Base-by-base conservation (phyloP, 2,113 vertebrate genomes). In the Xiphophorus couchianus region DNA sequence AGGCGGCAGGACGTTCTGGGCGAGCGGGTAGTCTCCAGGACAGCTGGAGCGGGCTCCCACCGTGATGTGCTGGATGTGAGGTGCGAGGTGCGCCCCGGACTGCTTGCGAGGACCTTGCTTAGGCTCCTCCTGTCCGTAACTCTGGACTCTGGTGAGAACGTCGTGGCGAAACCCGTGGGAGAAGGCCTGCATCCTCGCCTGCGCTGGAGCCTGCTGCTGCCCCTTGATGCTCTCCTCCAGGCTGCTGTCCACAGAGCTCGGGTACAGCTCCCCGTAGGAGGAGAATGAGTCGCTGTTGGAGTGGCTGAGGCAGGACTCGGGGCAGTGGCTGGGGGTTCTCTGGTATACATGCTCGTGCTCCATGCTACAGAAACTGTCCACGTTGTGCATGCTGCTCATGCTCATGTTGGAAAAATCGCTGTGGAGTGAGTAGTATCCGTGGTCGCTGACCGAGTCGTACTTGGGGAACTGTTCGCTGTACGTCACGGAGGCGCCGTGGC, bases 401-500 rank as follows among this genome's bases (percentile, higher is more conserved):
- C 96, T 97, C 90, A 99, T 85, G 80, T 96, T 98, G 86, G 97
- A 98, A 86, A 99, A 99, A 91, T 99, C 97, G 68, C 95, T 97
- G 91, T 98, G 95, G 95, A 99, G 95, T 63, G 98, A 98, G 76
- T 98, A 98, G 93, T 98, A 99, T 81, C 97, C 96, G 63, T 97
- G 97, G 91, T 99, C 97, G 64, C 96, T 97, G 63, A 97, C 87
- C 0, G 97, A 97, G 74, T 99, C 97, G 3, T 98, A 98, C 84
- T 98, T 99, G 78, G 97, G 95, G 71, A 98, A 98, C 89, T 96
- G 97, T 82, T 99, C 97, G 37, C 94, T 81, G 88, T 99, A 99
- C 64, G 93, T 97, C 72, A 99, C 91, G 68, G 97, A 96, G 77
- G 96, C 94, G 69, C 97, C 97, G 42, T 98, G 97, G 92, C 97